These are phyloP conservation scores for Cylloceria caligata DNA, from an alignment of 2,888 invertebrate genomes.

Conservation along the genomic window DNA sequence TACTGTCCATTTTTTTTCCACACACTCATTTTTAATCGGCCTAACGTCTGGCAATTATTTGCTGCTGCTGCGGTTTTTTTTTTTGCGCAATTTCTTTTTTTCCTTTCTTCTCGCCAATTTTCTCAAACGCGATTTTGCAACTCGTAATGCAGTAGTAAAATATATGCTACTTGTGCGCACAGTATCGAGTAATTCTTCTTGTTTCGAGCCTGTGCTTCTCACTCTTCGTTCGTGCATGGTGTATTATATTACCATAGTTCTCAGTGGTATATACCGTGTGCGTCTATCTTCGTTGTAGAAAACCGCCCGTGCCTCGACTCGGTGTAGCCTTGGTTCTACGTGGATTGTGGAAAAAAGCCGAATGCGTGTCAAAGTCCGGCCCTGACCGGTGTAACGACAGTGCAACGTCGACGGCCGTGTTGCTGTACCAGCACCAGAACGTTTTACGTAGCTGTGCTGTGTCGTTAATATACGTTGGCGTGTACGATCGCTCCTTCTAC, in stretches of 20 bases:
- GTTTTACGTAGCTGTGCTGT: slow-evolving; percentile 71
- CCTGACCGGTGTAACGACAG: slow-evolving; percentile 73
- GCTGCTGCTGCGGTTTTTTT: background rate
- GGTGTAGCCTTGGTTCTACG: slow-evolving; percentile 58
- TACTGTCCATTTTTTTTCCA: slow-evolving; percentile 4
- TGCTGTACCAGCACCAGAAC: slow-evolving; percentile 57
- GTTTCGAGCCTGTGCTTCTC: slow-evolving; percentile 13
- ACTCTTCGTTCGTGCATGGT: slow-evolving; percentile 13
- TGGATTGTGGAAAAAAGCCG: slow-evolving; percentile 45
- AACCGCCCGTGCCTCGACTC: slow-evolving; percentile 21
- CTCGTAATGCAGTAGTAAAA: slow-evolving; percentile 17
- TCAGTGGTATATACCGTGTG: background rate
- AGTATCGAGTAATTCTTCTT: slow-evolving; percentile 3
- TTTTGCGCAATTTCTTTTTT: background rate
- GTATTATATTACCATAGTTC: slow-evolving; percentile 44
- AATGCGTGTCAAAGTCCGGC: slow-evolving; percentile 78
- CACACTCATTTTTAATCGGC: background rate
- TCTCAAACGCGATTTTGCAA: slow-evolving; percentile 40
- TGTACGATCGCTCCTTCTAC: slow-evolving; percentile 26
- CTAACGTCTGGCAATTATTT: background rate
- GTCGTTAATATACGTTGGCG: slow-evolving; percentile 45
- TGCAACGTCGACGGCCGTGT: slow-evolving; percentile 52
- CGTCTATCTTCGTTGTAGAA: slow-evolving; percentile 46
- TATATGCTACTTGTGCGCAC: background rate
- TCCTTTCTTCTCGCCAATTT: slow-evolving; percentile 34